Conservation (phyloP, 2,888 invertebrate species). For the Pollenia labialis region DNA sequence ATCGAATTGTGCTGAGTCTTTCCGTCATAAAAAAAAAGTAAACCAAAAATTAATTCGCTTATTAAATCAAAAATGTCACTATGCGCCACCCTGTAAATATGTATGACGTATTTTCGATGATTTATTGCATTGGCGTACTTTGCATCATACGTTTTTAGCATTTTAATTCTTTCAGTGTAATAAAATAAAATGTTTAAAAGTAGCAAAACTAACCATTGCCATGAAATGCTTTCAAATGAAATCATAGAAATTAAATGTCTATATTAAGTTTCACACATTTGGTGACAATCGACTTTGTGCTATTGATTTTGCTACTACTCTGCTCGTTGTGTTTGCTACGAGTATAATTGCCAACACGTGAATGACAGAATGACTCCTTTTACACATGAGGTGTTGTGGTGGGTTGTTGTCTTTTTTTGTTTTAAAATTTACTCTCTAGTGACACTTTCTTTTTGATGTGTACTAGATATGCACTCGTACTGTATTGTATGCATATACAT, state of each 20-base stretch:
- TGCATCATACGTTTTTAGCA: background rate
- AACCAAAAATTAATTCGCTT: no score
- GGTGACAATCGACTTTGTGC: conserved; percentile 49
- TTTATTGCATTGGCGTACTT: background rate
- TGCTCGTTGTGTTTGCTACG: background rate
- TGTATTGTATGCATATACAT: background rate
- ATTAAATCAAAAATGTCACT: no score
- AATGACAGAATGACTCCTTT: conserved; percentile 57
- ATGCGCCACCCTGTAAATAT: no score
- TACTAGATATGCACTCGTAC: no score
- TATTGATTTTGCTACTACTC: background rate
- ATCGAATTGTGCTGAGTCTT: no score
- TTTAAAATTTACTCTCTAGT: conserved; percentile 1
- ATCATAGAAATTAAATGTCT: conserved; percentile 33
- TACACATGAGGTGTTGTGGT: conserved; percentile 36
- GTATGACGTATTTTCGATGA: background rate
- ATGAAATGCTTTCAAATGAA: conserved; percentile 13
- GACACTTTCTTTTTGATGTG: conserved; percentile 30
- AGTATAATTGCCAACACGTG: conserved; percentile 64
- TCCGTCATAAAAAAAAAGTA: no score
- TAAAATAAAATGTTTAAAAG: background rate
- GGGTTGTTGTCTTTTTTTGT: background rate
- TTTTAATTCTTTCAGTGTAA: conserved; percentile 43
- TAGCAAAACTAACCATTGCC: background rate
- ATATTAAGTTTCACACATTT: conserved; percentile 62